Percentiles rank a stretch among this genome's conserved stretches.
Evolutionary conservation across 1,140 invertebrate genomes (phyloP).

Genomic region (Ctenoplectra terminalis): DNA sequence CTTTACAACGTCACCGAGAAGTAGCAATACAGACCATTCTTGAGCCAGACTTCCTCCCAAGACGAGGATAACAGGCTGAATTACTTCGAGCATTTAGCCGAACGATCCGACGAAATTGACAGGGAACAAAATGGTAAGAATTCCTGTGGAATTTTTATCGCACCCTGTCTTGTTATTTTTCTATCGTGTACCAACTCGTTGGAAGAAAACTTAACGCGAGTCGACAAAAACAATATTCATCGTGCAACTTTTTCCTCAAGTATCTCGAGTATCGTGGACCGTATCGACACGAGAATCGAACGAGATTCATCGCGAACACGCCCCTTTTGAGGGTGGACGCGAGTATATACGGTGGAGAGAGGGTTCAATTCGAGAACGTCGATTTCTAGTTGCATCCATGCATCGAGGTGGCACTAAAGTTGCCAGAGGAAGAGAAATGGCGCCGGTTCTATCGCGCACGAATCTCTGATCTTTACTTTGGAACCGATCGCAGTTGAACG

Average conservation of each 20-base stretch:
- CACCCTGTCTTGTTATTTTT: neutral
- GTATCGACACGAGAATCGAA: neutral
- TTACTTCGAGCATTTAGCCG: conserved; percentile 12
- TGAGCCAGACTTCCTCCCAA: conserved; percentile 15
- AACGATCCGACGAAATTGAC: conserved; percentile 23
- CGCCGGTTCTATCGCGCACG: conserved; percentile 37
- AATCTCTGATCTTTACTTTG: conserved; percentile 38
- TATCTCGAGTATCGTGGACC: no score
- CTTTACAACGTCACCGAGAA: conserved; percentile 45
- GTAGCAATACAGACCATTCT: conserved; percentile 40
- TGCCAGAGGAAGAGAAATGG: conserved; percentile 53
- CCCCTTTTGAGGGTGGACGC: neutral
- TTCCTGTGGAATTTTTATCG: conserved; percentile 22
- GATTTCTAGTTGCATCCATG: conserved; percentile 31
- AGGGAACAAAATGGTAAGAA: neutral
- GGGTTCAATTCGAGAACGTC: conserved; percentile 41
- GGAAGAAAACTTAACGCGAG: no score
- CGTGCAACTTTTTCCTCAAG: neutral
- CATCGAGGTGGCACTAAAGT: conserved; percentile 29
- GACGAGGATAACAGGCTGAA: conserved; percentile 48
- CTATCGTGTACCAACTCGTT: no score
- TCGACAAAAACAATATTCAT: no score
- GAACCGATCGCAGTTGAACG: neutral
- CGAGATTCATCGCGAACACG: neutral
- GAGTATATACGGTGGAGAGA: conserved; percentile 33